Percentiles rank a stretch among this genome's conserved stretches.
phyloP scores from a whole-genome alignment of 2,888 invertebrate species.

The Spilosoma lubricipeda region DNA sequence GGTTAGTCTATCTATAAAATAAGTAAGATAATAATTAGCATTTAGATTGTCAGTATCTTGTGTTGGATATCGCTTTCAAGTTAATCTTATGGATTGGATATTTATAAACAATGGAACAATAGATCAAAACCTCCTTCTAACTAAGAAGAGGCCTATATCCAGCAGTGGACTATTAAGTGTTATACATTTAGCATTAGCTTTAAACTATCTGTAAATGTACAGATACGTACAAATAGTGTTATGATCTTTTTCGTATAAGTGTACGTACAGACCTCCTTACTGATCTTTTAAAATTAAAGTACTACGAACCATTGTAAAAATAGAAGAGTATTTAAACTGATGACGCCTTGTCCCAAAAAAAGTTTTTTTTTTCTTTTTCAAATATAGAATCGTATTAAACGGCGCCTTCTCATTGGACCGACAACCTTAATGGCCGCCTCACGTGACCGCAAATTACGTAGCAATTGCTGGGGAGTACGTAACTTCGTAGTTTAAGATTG shows the following conservation, averaged over 20 bases:
- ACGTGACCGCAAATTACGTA: constrained; percentile 84
- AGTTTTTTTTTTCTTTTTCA: constrained; percentile 64
- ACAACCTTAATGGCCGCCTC: constrained; percentile 78
- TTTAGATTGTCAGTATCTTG: background rate
- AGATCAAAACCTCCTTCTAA: no score
- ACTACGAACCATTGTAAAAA: constrained; percentile 4
- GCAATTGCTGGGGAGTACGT: constrained; percentile 72
- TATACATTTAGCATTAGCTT: background rate
- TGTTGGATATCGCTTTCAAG: background rate
- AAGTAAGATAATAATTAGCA: background rate
- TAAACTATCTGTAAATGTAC: no score
- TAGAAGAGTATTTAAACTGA: constrained; percentile 13
- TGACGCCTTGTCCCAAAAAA: constrained; percentile 11
- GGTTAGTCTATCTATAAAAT: background rate
- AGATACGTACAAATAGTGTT: background rate
- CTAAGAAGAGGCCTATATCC: no score
- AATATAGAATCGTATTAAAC: constrained; percentile 80
- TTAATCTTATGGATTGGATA: background rate
- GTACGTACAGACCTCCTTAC: background rate
- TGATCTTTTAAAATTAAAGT: background rate
- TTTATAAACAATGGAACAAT: no score
- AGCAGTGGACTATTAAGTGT: background rate
- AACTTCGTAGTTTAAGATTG: constrained; percentile 64
- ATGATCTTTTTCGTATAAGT: background rate
- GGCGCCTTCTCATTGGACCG: constrained; percentile 75